Base-by-base conservation (phyloP, 2,888 invertebrate genomes). In the Archaeoteleia sp. region DNA sequence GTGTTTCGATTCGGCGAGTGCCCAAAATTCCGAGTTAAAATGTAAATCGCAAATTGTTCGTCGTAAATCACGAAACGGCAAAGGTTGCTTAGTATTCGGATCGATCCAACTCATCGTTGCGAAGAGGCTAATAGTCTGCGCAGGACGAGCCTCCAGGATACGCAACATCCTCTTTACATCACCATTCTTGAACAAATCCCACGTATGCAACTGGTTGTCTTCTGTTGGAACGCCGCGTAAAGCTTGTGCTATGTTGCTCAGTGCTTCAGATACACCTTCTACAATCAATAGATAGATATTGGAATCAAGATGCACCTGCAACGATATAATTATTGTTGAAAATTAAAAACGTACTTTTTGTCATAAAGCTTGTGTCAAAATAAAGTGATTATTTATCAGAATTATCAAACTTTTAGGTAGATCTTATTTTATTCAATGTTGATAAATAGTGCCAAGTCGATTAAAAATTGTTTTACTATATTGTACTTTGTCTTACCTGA, bases 121-220 rank as follows among this genome's bases (percentile, higher is more conserved):
- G 3, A 73, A 32, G 6, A 83, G 63, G 1, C 79, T 74, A 35
- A 83, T 76, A 12, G 82, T 67, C 37, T 83, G 79, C 30, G 65
- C 70, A 0, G 83, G 79, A 58, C 80, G 66, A 35, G 53, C 39
- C 30, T 83, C 83, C 5, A 82, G 45, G 15, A 80, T 67, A 49
- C 74, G 83, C 13, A 82, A 9, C 34, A 83, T 46, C 46, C 78
- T 79, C n/a, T 73, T 75, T 1, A 72, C 74, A 25, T 83, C 79
- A 0, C 72, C 75, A 29, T 75, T 72, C 27, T 73, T 72, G 2
- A 76, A 74, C 3, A 82, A 61, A 34, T 83, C 72, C 81, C 81
- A 82, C 6, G 68, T 69, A 27, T 78, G 54, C 7, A 83, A 45
- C 8, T 53, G 43, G 14, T 72, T 54, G 6, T 61, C 53, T 9